Conservation (phyloP, 2,888 invertebrate species). For the Dichetophora obliterata region DNA sequence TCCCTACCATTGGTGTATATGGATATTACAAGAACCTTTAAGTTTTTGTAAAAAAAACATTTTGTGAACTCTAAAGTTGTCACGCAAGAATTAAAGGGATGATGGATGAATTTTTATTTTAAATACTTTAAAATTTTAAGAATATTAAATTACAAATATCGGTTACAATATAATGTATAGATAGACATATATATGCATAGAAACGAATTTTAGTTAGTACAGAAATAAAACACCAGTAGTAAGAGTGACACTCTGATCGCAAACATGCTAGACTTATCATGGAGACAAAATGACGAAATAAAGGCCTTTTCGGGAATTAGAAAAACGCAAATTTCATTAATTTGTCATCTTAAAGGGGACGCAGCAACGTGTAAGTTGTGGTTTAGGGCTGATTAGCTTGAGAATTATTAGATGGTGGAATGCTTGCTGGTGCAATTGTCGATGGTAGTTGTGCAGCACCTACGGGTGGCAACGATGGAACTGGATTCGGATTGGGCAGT, state of each 20-base stretch:
- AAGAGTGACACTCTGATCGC: not conserved
- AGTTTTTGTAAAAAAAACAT: no score
- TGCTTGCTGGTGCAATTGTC: constrained; percentile 41
- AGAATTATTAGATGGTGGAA: constrained; percentile 41
- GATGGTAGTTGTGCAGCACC: constrained; percentile 35
- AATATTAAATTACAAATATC: constrained; percentile 6
- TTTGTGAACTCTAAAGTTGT: no score
- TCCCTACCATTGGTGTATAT: no score
- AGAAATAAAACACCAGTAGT: not conserved
- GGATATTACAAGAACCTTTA: no score
- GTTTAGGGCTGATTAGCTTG: constrained; percentile 23
- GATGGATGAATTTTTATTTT: constrained; percentile 22
- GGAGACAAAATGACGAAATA: not conserved
- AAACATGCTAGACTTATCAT: not conserved
- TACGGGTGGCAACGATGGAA: constrained; percentile 36
- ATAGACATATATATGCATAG: not conserved
- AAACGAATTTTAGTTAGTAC: not conserved
- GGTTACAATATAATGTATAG: not conserved
- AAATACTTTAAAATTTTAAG: constrained; percentile 4
- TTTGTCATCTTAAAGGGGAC: not conserved
- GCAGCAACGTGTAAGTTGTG: not conserved
- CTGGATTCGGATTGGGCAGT: constrained; percentile 6
- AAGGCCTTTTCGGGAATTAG: not conserved
- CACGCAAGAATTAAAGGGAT: not conserved
- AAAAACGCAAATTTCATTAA: not conserved